Base-by-base conservation (phyloP, 2,113 vertebrate genomes). In the Alaudala cheleensis region DNA sequence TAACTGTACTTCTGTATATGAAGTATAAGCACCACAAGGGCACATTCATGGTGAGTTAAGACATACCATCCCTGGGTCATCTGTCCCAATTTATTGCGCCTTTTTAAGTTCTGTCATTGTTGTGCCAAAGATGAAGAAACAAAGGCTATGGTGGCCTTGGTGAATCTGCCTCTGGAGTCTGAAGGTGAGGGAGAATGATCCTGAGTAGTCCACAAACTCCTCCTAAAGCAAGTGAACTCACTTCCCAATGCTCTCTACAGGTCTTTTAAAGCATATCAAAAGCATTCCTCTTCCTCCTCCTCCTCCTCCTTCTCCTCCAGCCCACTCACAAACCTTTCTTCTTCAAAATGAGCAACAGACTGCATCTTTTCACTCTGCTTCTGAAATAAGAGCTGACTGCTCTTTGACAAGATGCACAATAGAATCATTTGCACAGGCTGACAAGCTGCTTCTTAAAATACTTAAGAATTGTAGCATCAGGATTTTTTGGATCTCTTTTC, bases 221-320 rank as follows among this genome's bases (percentile, higher is more conserved):
- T 45, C 54, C 66, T n/a, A 90, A 62, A 81, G 42, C 29, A 74
- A 34, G 14, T 21, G 61, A 78, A 47, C 0, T 0, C 7, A 14
- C 23, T 65, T 49, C 22, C 18, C 67, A 61, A 17, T 0, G 1
- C 14, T 71, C 0, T 0, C 23, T 54, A 25, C 28, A 40, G 50
- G 33, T 53, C 33, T 29, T 29, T 34, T 28, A 65, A 61, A 90
- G 60, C 58, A 26, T 14, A 17, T 11, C 37, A 56, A 74, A 54
- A 80, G 34, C 7, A 26, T 25, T 81, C 13, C 19, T 39, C 42
- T 4, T 61, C 57, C 8, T 50, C 33, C 23, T 69, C 31, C 4
- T 24, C 22, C 3, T 90, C 3, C 34, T 51, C 23, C 58, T 50
- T 8, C 28, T 42, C 47, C 33, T 86, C 22, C 56, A 91, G 54